Conservation (phyloP, 2,888 invertebrate species). For the Tenthredo scrophulariae region DNA sequence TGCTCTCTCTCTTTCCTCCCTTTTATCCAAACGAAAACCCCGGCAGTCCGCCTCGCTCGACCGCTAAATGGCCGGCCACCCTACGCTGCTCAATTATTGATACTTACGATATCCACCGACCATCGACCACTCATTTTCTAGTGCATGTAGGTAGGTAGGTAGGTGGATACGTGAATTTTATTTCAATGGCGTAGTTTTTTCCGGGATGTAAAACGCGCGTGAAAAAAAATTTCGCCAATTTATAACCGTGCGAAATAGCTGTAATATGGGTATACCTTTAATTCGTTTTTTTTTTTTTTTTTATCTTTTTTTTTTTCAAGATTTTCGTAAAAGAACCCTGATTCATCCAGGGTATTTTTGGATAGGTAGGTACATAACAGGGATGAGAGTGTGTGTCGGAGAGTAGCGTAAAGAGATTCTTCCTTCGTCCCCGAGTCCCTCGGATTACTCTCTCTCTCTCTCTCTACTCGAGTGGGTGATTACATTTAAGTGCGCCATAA, state of each 20-base stretch:
- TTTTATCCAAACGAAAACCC: constrained; percentile 50
- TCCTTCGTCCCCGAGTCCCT: background rate
- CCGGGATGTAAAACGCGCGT: background rate
- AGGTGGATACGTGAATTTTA: constrained; percentile 25
- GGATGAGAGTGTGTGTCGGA: background rate
- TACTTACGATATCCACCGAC: constrained; percentile 65
- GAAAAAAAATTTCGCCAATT: background rate
- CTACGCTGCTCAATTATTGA: constrained; percentile 76
- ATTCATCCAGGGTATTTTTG: background rate
- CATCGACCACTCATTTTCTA: constrained; percentile 58
- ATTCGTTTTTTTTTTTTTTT: background rate
- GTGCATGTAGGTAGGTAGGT: constrained; percentile 47
- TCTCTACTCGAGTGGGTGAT: constrained; percentile 50
- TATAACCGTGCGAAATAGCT: background rate
- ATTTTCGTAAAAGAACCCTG: background rate
- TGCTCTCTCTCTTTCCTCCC: background rate
- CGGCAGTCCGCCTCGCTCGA: constrained; percentile 66
- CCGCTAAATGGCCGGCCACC: constrained; percentile 74
- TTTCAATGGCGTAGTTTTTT: background rate
- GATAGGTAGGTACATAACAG: background rate
- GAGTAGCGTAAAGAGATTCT: constrained; percentile 15
- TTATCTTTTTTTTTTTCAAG: background rate
- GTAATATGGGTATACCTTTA: background rate
- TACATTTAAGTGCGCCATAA: constrained; percentile 48
- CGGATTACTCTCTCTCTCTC: background rate